Conservation (phyloP, 2,797 vertebrate species). For the Rhabdophis nuchalis region DNA sequence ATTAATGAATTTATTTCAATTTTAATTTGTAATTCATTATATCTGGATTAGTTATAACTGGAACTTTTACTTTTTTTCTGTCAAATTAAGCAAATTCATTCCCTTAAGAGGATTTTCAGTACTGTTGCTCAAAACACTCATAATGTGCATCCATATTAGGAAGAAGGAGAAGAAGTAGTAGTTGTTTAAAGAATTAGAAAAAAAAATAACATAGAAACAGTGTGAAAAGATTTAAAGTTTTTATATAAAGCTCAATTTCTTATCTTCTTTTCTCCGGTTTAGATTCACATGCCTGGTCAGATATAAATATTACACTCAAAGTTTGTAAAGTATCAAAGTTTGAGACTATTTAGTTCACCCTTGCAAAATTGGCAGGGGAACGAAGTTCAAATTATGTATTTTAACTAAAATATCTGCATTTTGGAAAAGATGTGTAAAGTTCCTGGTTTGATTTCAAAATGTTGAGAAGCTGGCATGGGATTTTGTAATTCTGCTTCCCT, state of each 20-base stretch:
- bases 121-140: background rate
- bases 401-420: background rate
- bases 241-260: background rate
- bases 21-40: background rate
- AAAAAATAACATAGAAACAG: background rate
- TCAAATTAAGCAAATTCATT: background rate
- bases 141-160: background rate
- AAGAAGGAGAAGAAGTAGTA: background rate
- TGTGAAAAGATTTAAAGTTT: background rate
- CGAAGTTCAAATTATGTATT: background rate
- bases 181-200: background rate
- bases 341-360: constrained; percentile 6
- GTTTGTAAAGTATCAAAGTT: constrained; percentile 12
- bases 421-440: background rate
- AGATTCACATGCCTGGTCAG: constrained; percentile 14
- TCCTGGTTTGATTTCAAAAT: background rate
- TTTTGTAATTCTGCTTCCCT: background rate
- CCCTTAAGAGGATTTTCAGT: background rate
- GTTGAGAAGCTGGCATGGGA: background rate
- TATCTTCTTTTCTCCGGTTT: background rate
- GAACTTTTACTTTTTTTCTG: background rate
- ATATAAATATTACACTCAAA: background rate
- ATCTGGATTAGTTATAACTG: background rate
- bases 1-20: background rate
- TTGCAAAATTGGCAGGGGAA: background rate